These are phyloP conservation scores for Rhadinocentrus ornatus DNA, from an alignment of 2,797 vertebrate species.

Conservation along the genomic window DNA sequence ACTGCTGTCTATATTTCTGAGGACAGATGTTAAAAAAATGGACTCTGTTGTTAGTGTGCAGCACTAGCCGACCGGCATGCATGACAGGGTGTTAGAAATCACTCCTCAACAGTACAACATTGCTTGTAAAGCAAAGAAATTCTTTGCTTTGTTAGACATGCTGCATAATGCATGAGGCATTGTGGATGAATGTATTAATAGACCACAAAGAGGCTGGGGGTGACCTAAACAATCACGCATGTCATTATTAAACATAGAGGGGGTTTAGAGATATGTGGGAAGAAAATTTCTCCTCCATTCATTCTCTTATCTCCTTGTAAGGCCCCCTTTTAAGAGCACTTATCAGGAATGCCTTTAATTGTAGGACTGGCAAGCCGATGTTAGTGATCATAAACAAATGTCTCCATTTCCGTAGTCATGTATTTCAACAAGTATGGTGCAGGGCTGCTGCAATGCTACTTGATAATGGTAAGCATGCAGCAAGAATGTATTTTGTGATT, in stretches of 20 bases:
- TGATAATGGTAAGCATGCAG: slow-evolving; percentile 2
- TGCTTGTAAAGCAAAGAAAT: slow-evolving; percentile 42
- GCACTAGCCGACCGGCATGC: slow-evolving; percentile 51
- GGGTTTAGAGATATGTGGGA: slow-evolving; percentile 36
- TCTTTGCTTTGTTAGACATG: slow-evolving; percentile 44
- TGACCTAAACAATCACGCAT: slow-evolving; percentile 63
- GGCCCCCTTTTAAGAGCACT: slow-evolving; percentile 55
- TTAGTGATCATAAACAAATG: slow-evolving; percentile 18
- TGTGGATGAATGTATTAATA: slow-evolving; percentile 60
- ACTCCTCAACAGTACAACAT: slow-evolving; percentile 13
- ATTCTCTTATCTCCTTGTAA: slow-evolving; percentile 53
- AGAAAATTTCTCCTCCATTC: slow-evolving; percentile 40
- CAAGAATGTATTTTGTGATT: background rate
- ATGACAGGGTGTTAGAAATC: slow-evolving; percentile 48
- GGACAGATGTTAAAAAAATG: slow-evolving; percentile 80
- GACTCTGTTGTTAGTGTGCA: slow-evolving; percentile 62
- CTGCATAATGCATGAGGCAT: slow-evolving; percentile 76
- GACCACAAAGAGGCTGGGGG: slow-evolving; percentile 58
- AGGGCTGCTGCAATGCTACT: slow-evolving; percentile 32
- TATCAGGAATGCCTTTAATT: slow-evolving; percentile 13
- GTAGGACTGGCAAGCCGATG: slow-evolving; percentile 3
- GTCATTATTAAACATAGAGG: slow-evolving; percentile 40
- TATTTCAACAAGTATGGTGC: slow-evolving; percentile 25
- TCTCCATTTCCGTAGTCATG: slow-evolving; percentile 21
- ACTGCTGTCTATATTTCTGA: slow-evolving; percentile 67